Base-by-base conservation (phyloP, 2,797 vertebrate species). In the Gallinago nigripennis region DNA sequence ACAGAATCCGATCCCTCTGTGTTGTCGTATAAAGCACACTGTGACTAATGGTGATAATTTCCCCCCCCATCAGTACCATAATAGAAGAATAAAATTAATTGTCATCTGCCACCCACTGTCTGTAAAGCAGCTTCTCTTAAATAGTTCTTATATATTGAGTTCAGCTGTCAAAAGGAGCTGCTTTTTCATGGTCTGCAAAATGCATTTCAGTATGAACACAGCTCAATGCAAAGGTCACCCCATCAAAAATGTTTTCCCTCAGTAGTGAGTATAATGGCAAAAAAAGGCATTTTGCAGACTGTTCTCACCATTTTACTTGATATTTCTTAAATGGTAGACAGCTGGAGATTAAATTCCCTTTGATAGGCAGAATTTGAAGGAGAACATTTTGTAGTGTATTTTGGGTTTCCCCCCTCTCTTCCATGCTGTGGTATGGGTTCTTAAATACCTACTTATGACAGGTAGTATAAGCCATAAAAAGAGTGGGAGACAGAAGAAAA, bases 161-260 rank as follows among this genome's bases (percentile, higher is more conserved):
- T 87, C 41, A 80, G 80, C 94, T 95, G 94, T 95, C 95, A 94
- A 78, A 94, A 84, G 79, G 79, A 95, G 91, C 66, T 8, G n/a
- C 66, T 83, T 95, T 96, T 92, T 65, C 79, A 58, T 77, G 82
- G 89, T 88, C 77, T 95, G 94, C 83, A 92, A 95, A 96, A 96
- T 58, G 85, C 91, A 46, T 94, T 97, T 96, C 86, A 54, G 87
- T 79, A 68, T 25, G 85, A 96, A 51, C 77, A 64, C 46, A 86
- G 89, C 96, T 93, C 89, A 0, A 88, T 94, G 90, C 94, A 96
- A 97, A 97, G 97, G 97, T 97, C 96, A 97, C 80, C 92, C 95
- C 82, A 80, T 96, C 97, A 97, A 85, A 97, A 97, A 88, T 86
- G 65, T 96, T 97, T 94, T 97, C 77, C 91, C 83, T 96, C 61